These are phyloP conservation scores for Netelia fuscicornis DNA, from an alignment of 2,888 invertebrate species.

Conservation along the genomic window DNA sequence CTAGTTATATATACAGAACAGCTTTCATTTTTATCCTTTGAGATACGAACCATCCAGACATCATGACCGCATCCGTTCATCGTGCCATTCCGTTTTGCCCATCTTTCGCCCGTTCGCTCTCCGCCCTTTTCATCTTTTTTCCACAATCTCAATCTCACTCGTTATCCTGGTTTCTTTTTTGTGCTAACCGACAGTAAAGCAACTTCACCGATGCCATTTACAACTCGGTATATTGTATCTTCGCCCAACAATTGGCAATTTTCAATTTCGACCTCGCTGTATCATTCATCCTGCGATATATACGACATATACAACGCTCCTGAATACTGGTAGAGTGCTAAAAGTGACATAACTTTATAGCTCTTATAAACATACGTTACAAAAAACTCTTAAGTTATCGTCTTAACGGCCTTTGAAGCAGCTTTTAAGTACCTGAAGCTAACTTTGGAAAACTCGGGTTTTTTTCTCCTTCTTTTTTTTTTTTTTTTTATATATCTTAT, in stretches of 20 bases:
- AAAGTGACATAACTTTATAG: slow-evolving; percentile 73
- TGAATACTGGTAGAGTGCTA: slow-evolving; percentile 82
- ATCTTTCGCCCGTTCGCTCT: slow-evolving; percentile 22
- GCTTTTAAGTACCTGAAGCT: slow-evolving; percentile 82
- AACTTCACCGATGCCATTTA: slow-evolving; percentile 68
- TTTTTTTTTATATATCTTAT: slow-evolving; percentile 26
- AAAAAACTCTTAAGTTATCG: slow-evolving; percentile 82
- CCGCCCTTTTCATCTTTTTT: slow-evolving; percentile 21
- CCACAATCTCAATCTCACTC: slow-evolving; percentile 27
- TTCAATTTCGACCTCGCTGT: slow-evolving; percentile 60
- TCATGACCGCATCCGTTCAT: slow-evolving; percentile 40
- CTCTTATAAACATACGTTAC: slow-evolving; percentile 83
- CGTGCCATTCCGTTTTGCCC: slow-evolving; percentile 52
- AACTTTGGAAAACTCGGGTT: slow-evolving; percentile 81
- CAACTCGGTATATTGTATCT: slow-evolving; percentile 57
- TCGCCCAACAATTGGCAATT: slow-evolving; percentile 50
- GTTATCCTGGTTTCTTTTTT: slow-evolving; percentile 39
- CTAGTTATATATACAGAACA: slow-evolving; percentile 68
- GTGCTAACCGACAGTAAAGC: slow-evolving; percentile 66
- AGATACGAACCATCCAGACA: slow-evolving; percentile 59
- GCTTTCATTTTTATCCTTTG: slow-evolving; percentile 52
- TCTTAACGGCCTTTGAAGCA: slow-evolving; percentile 81
- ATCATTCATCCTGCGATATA: slow-evolving; percentile 68
- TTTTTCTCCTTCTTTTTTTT: slow-evolving; percentile 58
- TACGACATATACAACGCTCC: slow-evolving; percentile 78